Evolutionary conservation across 1,140 invertebrate species (phyloP), one percentile per base, ranked within the genome.

Genomic region (Leptinotarsa texana): DNA sequence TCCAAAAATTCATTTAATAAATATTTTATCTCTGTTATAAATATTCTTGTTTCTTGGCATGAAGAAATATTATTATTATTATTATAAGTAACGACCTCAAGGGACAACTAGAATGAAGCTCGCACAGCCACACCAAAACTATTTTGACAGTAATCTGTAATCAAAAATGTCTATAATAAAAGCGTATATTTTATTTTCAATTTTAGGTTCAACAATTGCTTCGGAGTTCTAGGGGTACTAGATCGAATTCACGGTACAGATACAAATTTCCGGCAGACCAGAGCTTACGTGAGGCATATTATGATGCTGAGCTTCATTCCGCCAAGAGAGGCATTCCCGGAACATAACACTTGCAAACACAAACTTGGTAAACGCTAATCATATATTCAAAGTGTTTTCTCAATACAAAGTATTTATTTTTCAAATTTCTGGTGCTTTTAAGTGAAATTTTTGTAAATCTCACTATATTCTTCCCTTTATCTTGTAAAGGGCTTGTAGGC

Each of bases 241-340:
- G 95, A 97, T 84, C 90, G 93, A 65, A 84, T 96, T 2, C 95
- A 97, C 82, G 95, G 95, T 21, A 96, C 95, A 0, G 94, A 96
- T 80, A 89, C 89, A 1, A 85, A 90, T 76, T 96, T 96, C 84
- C 89, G 94, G 27, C 89, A 89, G 75, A 92, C 92, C 8, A 89
- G 91, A 75, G 90, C 90, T 11, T 95, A 93, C 81, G 84, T 89
- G 22, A 89, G 94, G 47, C 93, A 96, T 80, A 88, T 94, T 27
- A 92, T 95, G 89, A 90, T 95, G 87, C 85, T 95, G n/a, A 93
- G 92, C 79, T 87, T 94, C n/a, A 87, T 89, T 75, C 93, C 94
- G 3, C 87, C 93, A 1, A 88, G 92, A 70, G 90, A 94, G 78
- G 89, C 90, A 22, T 93, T 92, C 81, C 94, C 94, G 18, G 93